These are phyloP conservation scores for Aurelia aurita complex sp. Pacific DNA, from an alignment of 30 jellyfish, hydroid and myxozoan genomes.

Conservation along the genomic window DNA sequence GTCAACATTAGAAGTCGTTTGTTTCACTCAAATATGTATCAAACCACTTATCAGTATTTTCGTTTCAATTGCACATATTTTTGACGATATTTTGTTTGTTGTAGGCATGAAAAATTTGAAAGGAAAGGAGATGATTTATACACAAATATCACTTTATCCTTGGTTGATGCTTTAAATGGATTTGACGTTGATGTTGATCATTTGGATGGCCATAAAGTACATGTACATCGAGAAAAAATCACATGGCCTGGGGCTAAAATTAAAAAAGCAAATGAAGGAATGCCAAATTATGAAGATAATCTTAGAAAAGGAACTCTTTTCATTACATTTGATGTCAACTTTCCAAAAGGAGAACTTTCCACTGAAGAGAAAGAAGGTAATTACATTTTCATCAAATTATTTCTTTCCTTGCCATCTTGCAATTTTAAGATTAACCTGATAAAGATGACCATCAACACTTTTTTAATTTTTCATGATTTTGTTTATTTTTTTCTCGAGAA, in stretches of 20 bases:
- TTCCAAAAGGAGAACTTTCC: slow-evolving; percentile 95
- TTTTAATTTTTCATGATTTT: not conserved
- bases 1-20: no score
- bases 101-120: slow-evolving; percentile 87
- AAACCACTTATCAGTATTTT: no score
- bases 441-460: not conserved
- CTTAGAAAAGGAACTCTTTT: slow-evolving; percentile 73
- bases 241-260: slow-evolving; percentile 99
- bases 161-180: slow-evolving; percentile 97
- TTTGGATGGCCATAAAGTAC: slow-evolving; percentile 93
- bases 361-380: slow-evolving; percentile 82
- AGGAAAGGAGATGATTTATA: slow-evolving; percentile 97
- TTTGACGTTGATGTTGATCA: slow-evolving; percentile 83
- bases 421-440: not conserved
- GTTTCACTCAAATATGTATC: no score
- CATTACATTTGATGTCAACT: slow-evolving; percentile 92
- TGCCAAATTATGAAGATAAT: slow-evolving; percentile 94
- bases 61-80: no score
- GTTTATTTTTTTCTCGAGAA: not conserved
- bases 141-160: slow-evolving; percentile 84
- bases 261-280: slow-evolving; percentile 91
- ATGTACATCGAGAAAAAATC: slow-evolving; percentile 85
- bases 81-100: not conserved
- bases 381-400: not conserved
- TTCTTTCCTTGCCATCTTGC: no score